Evolutionary conservation across 2,113 vertebrate genomes (phyloP).

Genomic region (Cavia porcellus): DNA sequence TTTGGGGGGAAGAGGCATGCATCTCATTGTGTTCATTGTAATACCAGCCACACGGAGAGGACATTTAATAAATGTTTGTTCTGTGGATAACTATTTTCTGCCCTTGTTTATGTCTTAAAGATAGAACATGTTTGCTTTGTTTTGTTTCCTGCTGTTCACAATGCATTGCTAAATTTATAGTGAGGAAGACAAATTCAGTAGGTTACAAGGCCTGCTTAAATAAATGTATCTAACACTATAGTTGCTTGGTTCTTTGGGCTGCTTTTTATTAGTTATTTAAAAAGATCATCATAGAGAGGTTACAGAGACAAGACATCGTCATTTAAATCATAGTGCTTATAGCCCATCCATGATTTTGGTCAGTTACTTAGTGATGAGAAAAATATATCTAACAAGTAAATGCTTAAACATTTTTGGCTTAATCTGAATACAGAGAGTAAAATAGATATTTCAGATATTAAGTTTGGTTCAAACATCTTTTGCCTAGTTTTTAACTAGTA

Average conservation of each 20-base stretch:
- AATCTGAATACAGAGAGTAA: slow-evolving; percentile 15
- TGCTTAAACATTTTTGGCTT: slow-evolving; percentile 40
- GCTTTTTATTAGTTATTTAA: slow-evolving; percentile 66
- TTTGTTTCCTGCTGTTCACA: slow-evolving; percentile 52
- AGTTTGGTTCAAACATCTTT: not conserved
- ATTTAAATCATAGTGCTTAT: slow-evolving; percentile 71
- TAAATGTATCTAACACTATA: not conserved
- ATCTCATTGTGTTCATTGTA: not conserved
- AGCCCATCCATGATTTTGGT: slow-evolving; percentile 20
- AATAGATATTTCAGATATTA: slow-evolving; percentile 23
- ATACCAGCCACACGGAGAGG: not conserved
- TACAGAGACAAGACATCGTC: slow-evolving; percentile 64
- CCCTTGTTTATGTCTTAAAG: slow-evolving; percentile 30
- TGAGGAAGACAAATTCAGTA: slow-evolving; percentile 8
- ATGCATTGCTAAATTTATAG: slow-evolving; percentile 49
- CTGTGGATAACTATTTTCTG: not conserved
- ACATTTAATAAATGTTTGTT: not conserved
- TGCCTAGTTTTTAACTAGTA: not conserved
- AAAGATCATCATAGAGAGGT: slow-evolving; percentile 45
- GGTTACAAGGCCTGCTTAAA: slow-evolving; percentile 7
- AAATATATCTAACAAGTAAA: slow-evolving; percentile 67
- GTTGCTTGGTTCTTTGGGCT: slow-evolving; percentile 31
- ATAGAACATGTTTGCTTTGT: not conserved
- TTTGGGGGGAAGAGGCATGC: not conserved
- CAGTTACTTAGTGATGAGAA: slow-evolving; percentile 68